These are phyloP conservation scores for Pasiphila rectangulata DNA, from an alignment of 2,888 invertebrate species.

Conservation along the genomic window DNA sequence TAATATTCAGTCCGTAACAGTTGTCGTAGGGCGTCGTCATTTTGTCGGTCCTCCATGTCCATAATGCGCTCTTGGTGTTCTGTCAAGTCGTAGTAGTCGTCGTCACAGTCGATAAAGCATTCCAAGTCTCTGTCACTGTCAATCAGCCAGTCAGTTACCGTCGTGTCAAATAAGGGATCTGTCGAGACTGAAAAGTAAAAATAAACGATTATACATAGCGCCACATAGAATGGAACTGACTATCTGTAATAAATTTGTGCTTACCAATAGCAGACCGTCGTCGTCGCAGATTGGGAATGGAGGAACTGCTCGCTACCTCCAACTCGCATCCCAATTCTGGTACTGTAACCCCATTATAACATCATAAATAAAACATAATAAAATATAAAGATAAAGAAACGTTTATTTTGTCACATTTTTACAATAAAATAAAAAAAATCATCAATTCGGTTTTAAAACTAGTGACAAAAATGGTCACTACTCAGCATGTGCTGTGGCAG, in stretches of 20 bases:
- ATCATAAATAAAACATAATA: neutral
- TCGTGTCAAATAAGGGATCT: neutral
- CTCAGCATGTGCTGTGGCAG: too few relatives aligned
- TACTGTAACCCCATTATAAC: neutral
- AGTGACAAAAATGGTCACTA: too few relatives aligned
- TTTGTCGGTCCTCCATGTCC: neutral
- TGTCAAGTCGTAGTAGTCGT: neutral
- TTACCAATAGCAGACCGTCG: neutral
- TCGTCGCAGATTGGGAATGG: neutral
- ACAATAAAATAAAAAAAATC: too few relatives aligned
- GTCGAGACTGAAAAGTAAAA: neutral
- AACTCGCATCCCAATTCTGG: neutral
- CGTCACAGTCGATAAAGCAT: neutral
- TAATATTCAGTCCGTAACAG: constrained; percentile 15
- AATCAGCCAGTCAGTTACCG: neutral
- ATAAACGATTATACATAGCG: neutral
- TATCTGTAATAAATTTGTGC: neutral
- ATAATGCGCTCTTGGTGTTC: neutral
- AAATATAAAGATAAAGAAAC: too few relatives aligned
- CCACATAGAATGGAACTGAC: neutral
- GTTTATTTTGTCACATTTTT: too few relatives aligned
- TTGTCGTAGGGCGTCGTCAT: neutral
- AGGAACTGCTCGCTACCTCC: neutral
- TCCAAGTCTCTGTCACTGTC: neutral
- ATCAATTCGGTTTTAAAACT: too few relatives aligned